Evolutionary conservation across 2,888 invertebrate genomes (phyloP), one percentile per base, ranked within the genome.

Genomic region (Carcina quercana): DNA sequence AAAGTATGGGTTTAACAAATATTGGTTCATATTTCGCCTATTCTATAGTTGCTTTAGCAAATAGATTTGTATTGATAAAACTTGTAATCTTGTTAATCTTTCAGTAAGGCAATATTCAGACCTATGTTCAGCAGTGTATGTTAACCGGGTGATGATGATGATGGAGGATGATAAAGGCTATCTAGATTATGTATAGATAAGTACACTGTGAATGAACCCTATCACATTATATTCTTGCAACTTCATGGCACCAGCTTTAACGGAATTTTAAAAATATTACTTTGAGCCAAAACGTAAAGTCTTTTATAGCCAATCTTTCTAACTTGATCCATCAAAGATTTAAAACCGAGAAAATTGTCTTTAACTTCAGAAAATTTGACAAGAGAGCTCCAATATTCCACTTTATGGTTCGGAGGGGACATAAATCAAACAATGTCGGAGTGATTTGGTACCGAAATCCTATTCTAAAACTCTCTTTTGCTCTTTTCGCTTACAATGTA

Each of bases 1-100:
- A 55, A 53, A 59, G 60, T 53, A 64, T 55, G 50, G 50, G 54
- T 42, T 45, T 42, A 31, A 53, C 62, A 76, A 79, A 79, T 75
- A 76, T 78, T 80, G 63, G 68, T 79, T 71, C 69, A 70, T 75
- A 74, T 75, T 74, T 70, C 61, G 59, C 53, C 56, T 53, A 50
- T 63, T 60, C 53, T 38, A 44, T 51, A 53, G 54, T 64, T 67
- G 48, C 61, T 64, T 49, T 49, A 48, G 63, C 61, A 74, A 79
- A 79, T 72, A 74, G 59, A 65, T 70, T 76, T 65, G 59, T 69
- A 65, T 68, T 73, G 67, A 69, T 53, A 49, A 42, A 43, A 45
- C 50, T 59, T 49, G 53, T 76, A 76, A 80, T 78, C 68, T 58
- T 58, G 56, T 76, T 73, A n/a, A n/a, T n/a, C n/a, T n/a, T n/a